These are phyloP conservation scores for Acrocephalus kingi DNA, from an alignment of 2,113 vertebrate genomes.

Conservation along the genomic window DNA sequence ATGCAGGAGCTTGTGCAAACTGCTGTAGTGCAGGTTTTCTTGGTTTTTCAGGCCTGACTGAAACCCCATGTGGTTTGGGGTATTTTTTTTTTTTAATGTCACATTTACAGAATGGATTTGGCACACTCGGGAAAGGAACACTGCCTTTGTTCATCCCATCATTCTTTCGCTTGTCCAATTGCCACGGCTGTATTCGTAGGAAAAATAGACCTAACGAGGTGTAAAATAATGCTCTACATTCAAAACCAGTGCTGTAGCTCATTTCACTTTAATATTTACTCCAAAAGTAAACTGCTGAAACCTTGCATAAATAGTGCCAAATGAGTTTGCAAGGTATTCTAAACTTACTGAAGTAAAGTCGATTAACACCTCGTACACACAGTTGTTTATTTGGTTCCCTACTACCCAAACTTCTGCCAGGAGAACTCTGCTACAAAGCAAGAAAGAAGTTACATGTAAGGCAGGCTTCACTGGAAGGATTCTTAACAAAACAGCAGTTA, in stretches of 20 bases:
- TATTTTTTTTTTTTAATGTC: background rate
- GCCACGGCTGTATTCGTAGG: background rate
- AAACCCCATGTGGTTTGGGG: background rate
- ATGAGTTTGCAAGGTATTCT: background rate
- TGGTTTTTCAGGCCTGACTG: background rate
- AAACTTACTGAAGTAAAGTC: constrained; percentile 18
- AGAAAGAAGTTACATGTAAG: background rate
- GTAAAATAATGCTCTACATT: constrained; percentile 27
- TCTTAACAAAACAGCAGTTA: background rate
- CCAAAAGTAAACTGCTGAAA: constrained; percentile 45
- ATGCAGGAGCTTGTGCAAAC: background rate
- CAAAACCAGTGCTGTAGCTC: background rate
- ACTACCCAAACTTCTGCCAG: background rate
- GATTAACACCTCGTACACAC: background rate
- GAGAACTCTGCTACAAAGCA: background rate
- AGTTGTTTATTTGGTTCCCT: background rate
- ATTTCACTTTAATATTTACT: constrained; percentile 35
- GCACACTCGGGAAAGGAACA: background rate
- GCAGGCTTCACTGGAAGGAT: background rate
- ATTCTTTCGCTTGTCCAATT: background rate
- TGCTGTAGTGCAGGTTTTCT: background rate
- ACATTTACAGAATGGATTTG: constrained; percentile 31
- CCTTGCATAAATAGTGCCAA: background rate
- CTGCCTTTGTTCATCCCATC: constrained; percentile 9
- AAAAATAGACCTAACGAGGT: constrained; percentile 41